Conservation (phyloP, 2,113 vertebrate genomes). For the Nothocercus julius region DNA sequence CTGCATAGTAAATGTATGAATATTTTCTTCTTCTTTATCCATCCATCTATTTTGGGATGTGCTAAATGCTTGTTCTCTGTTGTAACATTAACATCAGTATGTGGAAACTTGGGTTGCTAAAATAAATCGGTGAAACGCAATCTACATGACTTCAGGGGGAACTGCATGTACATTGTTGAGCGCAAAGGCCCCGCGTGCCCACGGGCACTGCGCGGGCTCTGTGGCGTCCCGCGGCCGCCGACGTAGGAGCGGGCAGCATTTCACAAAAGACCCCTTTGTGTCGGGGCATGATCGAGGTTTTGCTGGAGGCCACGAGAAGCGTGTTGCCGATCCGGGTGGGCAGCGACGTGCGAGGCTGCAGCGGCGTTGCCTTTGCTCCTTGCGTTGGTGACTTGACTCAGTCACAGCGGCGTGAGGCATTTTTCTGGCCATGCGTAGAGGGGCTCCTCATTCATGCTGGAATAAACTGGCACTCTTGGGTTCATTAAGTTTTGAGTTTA, state of each 20-base stretch:
- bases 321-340: neutral
- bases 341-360: neutral
- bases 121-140: slow-evolving; percentile 75
- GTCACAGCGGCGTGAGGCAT: neutral
- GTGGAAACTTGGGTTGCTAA: slow-evolving; percentile 72
- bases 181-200: neutral
- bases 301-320: neutral
- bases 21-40: slow-evolving; percentile 53
- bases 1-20: slow-evolving; percentile 39
- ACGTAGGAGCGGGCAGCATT: neutral
- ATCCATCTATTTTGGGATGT: slow-evolving; percentile 72
- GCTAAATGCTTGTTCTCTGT: slow-evolving; percentile 72
- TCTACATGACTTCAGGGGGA: slow-evolving; percentile 60
- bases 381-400: neutral
- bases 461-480: neutral
- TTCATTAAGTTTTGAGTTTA: neutral
- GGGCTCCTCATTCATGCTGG: neutral
- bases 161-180: slow-evolving; percentile 54
- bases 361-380: neutral
- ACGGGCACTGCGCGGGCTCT: neutral
- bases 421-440: neutral
- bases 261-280: neutral
- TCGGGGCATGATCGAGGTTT: neutral
- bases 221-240: neutral
- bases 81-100: slow-evolving; percentile 72